Base-by-base conservation (phyloP, 2,797 vertebrate genomes). In the Knipowitschia caucasica region DNA sequence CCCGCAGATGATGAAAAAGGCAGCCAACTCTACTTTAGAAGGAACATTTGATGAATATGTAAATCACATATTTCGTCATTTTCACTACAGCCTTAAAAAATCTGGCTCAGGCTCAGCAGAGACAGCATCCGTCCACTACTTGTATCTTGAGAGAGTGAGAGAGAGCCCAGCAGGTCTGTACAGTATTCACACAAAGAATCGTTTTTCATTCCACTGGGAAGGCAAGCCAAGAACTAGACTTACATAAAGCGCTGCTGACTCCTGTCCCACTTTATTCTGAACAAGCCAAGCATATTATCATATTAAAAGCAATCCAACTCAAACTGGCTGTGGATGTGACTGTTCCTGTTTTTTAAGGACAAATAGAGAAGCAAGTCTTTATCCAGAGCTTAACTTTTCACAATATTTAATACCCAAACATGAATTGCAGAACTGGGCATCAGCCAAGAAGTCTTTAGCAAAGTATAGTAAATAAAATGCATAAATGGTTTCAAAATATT, bases 1-100 rank as follows among this genome's bases (percentile, higher is more conserved):
- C 62, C 63, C 75, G 55, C 64, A 29, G 63, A 75, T 80, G 78
- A 85, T 83, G 80, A 75, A 84, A 82, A 68, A 46, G 59, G 59
- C 26, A 58, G 29, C 70, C 56, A 79, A 82, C 74, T 64, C 62
- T 51, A 71, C 62, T 61, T 53, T 36, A 46, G 56, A 68, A 73
- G 63, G 47, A 71, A 64, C 45, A 34, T 60, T 60, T 68, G 65
- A 77, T 79, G 62, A 76, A 82, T 77, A 83, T 81, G 79, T 64
- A 68, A 46, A 33, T 26, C 58, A 52, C 46, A 24, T 11, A 4
- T 68, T 79, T 66, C 60, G 67, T 78, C 55, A 66, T 62, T 73
- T 77, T 68, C 50, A 56, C 59, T 56, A 74, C 54, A 24, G 56
- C 56, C 0, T 14, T 38, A 59, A 62, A 46, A 31, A n/a, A n/a